Base-by-base conservation (phyloP, 2,888 invertebrate species). In the Eledone cirrhosa region DNA sequence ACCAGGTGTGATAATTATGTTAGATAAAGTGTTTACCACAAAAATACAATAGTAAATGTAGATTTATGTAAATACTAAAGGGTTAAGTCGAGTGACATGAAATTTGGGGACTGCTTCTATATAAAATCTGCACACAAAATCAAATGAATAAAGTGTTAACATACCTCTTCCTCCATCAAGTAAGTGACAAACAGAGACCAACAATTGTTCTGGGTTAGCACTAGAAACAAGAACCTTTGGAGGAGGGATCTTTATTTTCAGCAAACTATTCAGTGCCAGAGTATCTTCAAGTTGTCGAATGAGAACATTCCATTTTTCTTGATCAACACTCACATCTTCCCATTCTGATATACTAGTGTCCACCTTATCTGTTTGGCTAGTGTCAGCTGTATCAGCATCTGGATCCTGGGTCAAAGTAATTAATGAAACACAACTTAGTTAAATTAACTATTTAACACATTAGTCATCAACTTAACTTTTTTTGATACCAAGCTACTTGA, bases 201-300 rank as follows among this genome's bases (percentile, higher is more conserved):
- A 83, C 63, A 86, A 83, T 22, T 80, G 78, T 14, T 80, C 78
- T 16, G 82, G 80, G n/a, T 79, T 67, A 11, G 76, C 74, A 4
- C 80, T 78, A 72, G 82, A 80, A 72, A 77, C 63, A 11, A 77
- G 78, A 59, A 48, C 27, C 41, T 80, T 81, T 22, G 53, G 74
- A 59, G 80, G 48, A 24, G 82, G 83, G 33, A 83, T 80, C 79
- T 80, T 80, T 19, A 86, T 63, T 47, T 85, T 83, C 8, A 90
- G 84, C 41, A 90, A 84, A 76, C 85, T 83, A 79, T 84, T 92
- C 27, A 90, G 80, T 78, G 96, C 93, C 3, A 96, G 94, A 2
- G 96, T 94, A 89, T 97, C 97, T 90, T 97, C 97, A 74, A 97
- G 92, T 92, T 97, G 97, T 78, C 95, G 95, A 65, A 96, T 94